phyloP scores from a whole-genome alignment of 1,140 invertebrate species.

The Pinna nobilis region DNA sequence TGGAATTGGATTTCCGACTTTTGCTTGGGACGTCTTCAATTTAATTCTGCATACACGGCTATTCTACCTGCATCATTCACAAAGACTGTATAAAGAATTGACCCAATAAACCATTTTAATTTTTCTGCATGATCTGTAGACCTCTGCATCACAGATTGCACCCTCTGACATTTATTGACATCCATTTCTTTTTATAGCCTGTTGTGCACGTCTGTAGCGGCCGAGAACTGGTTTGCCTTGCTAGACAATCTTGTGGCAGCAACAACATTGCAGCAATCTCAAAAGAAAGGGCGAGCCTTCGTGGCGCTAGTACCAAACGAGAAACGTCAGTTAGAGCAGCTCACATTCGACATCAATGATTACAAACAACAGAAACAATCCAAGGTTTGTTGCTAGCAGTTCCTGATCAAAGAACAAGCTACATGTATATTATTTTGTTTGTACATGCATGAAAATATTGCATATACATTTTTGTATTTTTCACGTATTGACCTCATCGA shows the following conservation, averaged over 20 bases:
- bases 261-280: constrained; percentile 43
- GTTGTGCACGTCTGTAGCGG: constrained; percentile 25
- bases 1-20: too few species aligned
- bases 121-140: neutral
- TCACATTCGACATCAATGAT: constrained; percentile 59
- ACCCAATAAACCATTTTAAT: neutral
- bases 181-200: constrained; percentile 11
- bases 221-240: constrained; percentile 58
- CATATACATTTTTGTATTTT: constrained; percentile 1
- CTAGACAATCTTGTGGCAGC: constrained; percentile 55
- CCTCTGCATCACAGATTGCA: neutral
- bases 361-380: constrained; percentile 50
- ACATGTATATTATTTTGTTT: neutral
- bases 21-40: too few species aligned
- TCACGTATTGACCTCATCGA: too few species aligned
- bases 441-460: neutral
- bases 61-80: too few species aligned
- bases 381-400: constrained; percentile 39
- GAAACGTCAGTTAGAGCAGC: constrained; percentile 51
- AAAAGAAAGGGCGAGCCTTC: constrained; percentile 51
- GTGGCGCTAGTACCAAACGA: constrained; percentile 55
- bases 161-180: neutral
- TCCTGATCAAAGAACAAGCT: neutral
- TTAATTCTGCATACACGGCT: too few species aligned
- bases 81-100: neutral